phyloP scores from a whole-genome alignment of 2,888 invertebrate species.

The Vandiemenella viatica region DNA sequence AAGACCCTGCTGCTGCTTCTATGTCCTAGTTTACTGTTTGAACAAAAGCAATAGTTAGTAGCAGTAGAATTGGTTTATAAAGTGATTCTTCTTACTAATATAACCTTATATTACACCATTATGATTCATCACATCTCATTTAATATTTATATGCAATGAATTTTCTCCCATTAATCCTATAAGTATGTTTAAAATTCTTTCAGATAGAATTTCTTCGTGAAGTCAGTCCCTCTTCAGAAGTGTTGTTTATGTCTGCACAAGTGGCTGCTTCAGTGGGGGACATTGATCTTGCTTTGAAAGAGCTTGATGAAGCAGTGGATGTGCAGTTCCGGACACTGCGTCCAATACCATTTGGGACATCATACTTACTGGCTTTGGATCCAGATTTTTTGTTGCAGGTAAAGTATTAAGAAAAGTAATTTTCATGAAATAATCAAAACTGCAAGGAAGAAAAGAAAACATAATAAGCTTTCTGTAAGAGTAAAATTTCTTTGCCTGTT shows the following conservation, averaged over 20 bases:
- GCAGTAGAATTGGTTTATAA: too few species aligned
- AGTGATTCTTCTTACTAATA: too few species aligned
- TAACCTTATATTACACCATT: background rate
- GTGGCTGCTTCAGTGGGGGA: constrained; percentile 36
- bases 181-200: too few species aligned
- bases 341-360: constrained; percentile 51
- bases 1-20: too few species aligned
- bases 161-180: background rate
- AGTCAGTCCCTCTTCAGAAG: constrained; percentile 47
- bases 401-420: too few species aligned
- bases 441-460: too few species aligned
- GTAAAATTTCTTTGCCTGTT: too few species aligned
- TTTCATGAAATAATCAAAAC: too few species aligned
- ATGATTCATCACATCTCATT: background rate
- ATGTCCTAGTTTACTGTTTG: too few species aligned
- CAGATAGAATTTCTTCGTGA: constrained; percentile 10
- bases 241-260: constrained; percentile 53
- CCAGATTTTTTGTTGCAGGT: constrained; percentile 67
- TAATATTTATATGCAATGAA: background rate
- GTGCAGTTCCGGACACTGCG: constrained; percentile 33
- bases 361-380: constrained; percentile 60
- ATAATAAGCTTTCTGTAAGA: too few species aligned
- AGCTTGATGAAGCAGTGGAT: constrained; percentile 47
- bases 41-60: too few species aligned
- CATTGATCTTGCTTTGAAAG: constrained; percentile 37